Evolutionary conservation across 2,888 invertebrate species (phyloP).

Genomic region (Suillia variegata): DNA sequence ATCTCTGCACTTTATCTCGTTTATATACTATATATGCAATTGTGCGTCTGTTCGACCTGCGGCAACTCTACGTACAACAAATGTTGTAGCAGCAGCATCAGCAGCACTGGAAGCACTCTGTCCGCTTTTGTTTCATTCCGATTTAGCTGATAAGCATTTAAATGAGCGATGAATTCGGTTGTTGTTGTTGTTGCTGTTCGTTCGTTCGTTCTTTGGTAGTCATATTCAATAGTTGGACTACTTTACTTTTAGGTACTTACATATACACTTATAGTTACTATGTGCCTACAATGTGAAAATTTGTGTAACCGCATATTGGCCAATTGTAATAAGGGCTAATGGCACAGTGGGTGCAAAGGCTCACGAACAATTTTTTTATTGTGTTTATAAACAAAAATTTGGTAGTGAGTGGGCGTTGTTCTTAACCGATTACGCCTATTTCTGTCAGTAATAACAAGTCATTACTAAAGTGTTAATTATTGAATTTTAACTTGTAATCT

Average conservation of each 20-base stretch:
- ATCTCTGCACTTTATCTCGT: slow-evolving; percentile 15
- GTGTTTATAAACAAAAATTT: too few species aligned
- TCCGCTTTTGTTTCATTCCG: slow-evolving; percentile 53
- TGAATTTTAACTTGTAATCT: too few species aligned
- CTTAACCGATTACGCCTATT: too few species aligned
- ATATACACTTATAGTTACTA: too few species aligned
- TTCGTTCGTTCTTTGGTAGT: too few species aligned
- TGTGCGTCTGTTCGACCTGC: neutral
- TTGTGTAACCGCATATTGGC: too few species aligned
- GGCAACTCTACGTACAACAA: too few species aligned
- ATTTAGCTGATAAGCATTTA: slow-evolving; percentile 53
- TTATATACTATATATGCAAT: neutral
- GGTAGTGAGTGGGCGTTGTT: too few species aligned
- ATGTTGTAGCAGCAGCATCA: slow-evolving; percentile 25
- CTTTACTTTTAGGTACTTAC: neutral
- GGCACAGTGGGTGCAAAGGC: neutral
- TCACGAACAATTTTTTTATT: too few species aligned
- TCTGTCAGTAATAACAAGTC: too few species aligned
- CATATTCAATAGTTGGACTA: slow-evolving; percentile 3
- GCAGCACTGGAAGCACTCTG: slow-evolving; percentile 29
- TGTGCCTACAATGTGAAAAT: too few species aligned
- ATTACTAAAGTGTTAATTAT: too few species aligned
- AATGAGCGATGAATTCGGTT: slow-evolving; percentile 38
- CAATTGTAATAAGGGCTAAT: neutral
- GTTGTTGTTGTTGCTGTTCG: slow-evolving; percentile 14